Evolutionary conservation across 2,888 invertebrate genomes (phyloP), one percentile per base, ranked within the genome.

Genomic region (Luperina testacea): DNA sequence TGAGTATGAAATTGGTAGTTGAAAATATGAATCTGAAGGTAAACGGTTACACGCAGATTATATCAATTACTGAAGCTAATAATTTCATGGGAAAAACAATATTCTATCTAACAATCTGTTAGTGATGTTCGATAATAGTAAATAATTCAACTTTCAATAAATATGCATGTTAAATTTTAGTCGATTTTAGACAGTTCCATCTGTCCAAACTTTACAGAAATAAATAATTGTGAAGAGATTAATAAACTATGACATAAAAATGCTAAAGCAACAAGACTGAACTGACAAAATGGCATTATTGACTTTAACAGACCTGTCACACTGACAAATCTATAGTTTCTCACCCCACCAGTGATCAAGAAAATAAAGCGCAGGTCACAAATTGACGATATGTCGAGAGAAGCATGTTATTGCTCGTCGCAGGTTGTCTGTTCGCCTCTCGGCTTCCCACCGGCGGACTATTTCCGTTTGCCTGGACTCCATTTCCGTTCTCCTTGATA

Each of bases 381-480:
- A 71, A 74, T 67, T 45, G 59, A 75, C 74, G 11, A 53, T 81
- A 68, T 61, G 57, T 72, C 68, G 42, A 24, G 65, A 69, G 51
- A n/a, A 53, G 53, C 77, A 42, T 81, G 82, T 75, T 88, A 83
- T 87, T 82, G 83, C 83, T 32, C 78, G 76, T 61, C 76, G 75
- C 76, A 87, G 75, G 81, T 83, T 85, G 72, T 73, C 79, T 83
- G 73, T 75, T 78, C 82, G 83, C 80, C 82, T 76, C 53, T 83
- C 79, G 88, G 85, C 84, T 88, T 84, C 83, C 88, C 87, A 86
- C 88, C 88, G 90, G 81, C 87, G 87, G 86, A 84, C 90, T 90
- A 92, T 92, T 90, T 94, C 93, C 94, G 93, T 81, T 83, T 73
- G 75, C 87, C 82, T 87, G 90, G 84, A 90, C 88, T 91, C 92